Evolutionary conservation across 2,888 invertebrate genomes (phyloP).

Genomic region (Acrobasis consociella): DNA sequence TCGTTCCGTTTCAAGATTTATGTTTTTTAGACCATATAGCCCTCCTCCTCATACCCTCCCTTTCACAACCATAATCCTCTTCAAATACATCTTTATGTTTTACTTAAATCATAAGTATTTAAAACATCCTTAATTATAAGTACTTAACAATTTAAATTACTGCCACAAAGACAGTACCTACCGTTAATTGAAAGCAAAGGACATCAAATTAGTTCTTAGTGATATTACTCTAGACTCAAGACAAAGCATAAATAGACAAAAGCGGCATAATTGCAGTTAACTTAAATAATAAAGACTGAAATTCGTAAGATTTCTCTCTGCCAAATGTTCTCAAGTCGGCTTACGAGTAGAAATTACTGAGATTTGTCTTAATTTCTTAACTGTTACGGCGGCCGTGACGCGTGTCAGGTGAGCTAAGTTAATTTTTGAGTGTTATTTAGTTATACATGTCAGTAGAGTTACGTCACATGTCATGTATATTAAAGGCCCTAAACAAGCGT

Average conservation of each 20-base stretch:
- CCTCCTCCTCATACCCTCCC: too few relatives aligned
- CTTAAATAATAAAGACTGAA: constrained; percentile 54
- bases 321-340: constrained; percentile 54
- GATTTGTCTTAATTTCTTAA: constrained; percentile 59
- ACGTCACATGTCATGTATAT: neutral
- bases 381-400: constrained; percentile 47
- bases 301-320: constrained; percentile 46
- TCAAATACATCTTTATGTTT: too few relatives aligned
- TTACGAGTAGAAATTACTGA: constrained; percentile 51
- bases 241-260: constrained; percentile 46
- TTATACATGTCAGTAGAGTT: neutral
- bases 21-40: too few relatives aligned
- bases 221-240: constrained; percentile 29
- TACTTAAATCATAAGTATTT: too few relatives aligned
- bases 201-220: constrained; percentile 7
- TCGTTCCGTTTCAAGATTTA: too few relatives aligned
- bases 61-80: too few relatives aligned
- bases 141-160: neutral
- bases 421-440: constrained; percentile 38
- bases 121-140: too few relatives aligned
- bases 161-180: neutral
- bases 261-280: constrained; percentile 44
- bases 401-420: constrained; percentile 47
- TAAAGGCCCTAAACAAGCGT: too few relatives aligned
- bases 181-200: constrained; percentile 8